Evolutionary conservation across 1,140 invertebrate genomes (phyloP).

Genomic region (Oryzaephilus surinamensis): DNA sequence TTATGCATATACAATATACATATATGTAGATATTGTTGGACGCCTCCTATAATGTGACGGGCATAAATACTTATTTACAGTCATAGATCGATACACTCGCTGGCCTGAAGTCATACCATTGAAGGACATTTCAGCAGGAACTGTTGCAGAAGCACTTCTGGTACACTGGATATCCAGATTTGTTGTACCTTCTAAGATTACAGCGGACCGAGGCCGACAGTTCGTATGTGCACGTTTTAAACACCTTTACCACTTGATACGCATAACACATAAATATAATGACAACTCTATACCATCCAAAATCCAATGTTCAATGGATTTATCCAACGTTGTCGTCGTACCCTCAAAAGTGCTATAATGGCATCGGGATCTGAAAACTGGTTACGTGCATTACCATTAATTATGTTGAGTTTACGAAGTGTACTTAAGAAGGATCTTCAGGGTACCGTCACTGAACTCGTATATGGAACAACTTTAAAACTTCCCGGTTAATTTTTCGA

Average conservation of each 20-base stretch:
- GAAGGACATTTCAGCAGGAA: conserved; percentile 27
- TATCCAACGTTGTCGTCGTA: conserved; percentile 20
- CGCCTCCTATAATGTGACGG: conserved; percentile 32
- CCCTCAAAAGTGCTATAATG: conserved; percentile 36
- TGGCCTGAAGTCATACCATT: conserved; percentile 38
- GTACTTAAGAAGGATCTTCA: too few relatives aligned
- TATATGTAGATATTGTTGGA: conserved; percentile 42
- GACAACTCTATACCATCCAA: not conserved
- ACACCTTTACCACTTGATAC: not conserved
- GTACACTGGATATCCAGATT: conserved; percentile 31
- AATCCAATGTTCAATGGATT: conserved; percentile 9
- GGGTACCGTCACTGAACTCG: not conserved
- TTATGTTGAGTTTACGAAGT: conserved; percentile 37
- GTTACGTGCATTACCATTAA: conserved; percentile 14
- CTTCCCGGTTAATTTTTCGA: conserved; percentile 2
- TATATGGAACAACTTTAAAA: not conserved
- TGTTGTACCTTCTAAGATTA: conserved; percentile 31
- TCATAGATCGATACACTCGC: conserved; percentile 36
- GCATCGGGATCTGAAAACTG: too few relatives aligned
- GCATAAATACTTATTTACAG: conserved; percentile 34
- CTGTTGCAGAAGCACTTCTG: conserved; percentile 24
- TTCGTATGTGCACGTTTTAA: conserved; percentile 24
- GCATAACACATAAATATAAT: not conserved
- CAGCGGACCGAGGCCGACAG: conserved; percentile 35
- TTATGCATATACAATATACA: conserved; percentile 34